Evolutionary conservation across 2,888 invertebrate genomes (phyloP).

Genomic region (Pseudanteris insignis): DNA sequence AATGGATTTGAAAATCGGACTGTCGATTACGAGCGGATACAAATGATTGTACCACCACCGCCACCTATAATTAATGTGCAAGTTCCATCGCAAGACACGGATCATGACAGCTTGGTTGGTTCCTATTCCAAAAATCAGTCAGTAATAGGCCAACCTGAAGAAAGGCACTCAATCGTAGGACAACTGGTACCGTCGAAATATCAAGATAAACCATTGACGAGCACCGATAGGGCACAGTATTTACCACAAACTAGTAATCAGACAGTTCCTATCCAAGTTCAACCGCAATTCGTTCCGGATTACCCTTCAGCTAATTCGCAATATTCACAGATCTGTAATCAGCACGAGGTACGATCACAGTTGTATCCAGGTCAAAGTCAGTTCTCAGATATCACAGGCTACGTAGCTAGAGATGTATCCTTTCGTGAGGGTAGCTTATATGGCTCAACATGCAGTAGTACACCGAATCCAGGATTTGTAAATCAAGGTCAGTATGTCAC

Average conservation of each 20-base stretch:
- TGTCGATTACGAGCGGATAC: constrained; percentile 55
- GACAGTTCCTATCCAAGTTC: constrained; percentile 59
- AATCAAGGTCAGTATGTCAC: constrained; percentile 59
- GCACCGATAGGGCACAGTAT: constrained; percentile 52
- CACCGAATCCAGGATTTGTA: constrained; percentile 53
- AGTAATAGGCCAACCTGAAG: constrained; percentile 52
- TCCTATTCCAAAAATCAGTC: constrained; percentile 54
- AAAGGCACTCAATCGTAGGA: constrained; percentile 55
- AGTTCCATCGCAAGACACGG: constrained; percentile 13
- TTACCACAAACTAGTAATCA: constrained; percentile 60
- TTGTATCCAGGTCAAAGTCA: constrained; percentile 55
- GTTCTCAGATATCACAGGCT: constrained; percentile 57
- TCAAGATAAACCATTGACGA: constrained; percentile 52
- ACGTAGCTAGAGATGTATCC: constrained; percentile 59
- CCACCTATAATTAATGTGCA: constrained; percentile 27
- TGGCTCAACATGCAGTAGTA: constrained; percentile 49
- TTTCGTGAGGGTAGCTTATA: constrained; percentile 57
- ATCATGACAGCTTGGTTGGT: constrained; percentile 14
- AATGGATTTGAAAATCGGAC: constrained; percentile 61
- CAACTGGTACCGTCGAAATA: constrained; percentile 54
- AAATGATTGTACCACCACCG: constrained; percentile 28
- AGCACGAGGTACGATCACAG: constrained; percentile 59
- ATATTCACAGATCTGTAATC: constrained; percentile 59
- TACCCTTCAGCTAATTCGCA: constrained; percentile 54
- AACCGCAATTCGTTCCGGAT: constrained; percentile 59